Percentiles rank a stretch among this genome's conserved stretches.
phyloP scores from a whole-genome alignment of 2,888 invertebrate species.

The Drosophila lutescens region DNA sequence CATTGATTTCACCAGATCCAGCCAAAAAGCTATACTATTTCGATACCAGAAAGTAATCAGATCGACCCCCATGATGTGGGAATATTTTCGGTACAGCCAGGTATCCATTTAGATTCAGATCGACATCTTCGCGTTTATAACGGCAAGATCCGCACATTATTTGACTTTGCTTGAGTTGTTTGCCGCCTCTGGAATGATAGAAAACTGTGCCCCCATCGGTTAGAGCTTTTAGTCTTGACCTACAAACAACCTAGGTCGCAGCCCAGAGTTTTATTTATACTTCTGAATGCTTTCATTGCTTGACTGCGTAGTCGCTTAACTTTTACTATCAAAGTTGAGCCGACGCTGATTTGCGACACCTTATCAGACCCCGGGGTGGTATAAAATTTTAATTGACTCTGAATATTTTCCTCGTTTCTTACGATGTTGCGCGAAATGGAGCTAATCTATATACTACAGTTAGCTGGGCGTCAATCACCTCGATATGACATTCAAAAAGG shows the following conservation, averaged over 20 bases:
- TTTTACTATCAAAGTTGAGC: constrained; percentile 29
- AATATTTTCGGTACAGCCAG: background rate
- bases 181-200: constrained; percentile 23
- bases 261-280: constrained; percentile 4
- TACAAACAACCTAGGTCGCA: constrained; percentile 42
- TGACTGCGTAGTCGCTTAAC: constrained; percentile 15
- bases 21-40: background rate
- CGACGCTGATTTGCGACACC: constrained; percentile 28
- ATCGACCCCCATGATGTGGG: background rate
- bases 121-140: background rate
- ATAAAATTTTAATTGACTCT: constrained; percentile 42
- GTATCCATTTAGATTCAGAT: background rate
- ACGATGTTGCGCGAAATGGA: constrained; percentile 10
- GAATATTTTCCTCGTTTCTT: constrained; percentile 17
- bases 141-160: background rate
- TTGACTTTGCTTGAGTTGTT: constrained; percentile 20
- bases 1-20: background rate
- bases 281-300: background rate
- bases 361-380: constrained; percentile 43
- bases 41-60: background rate
- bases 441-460: constrained; percentile 33
- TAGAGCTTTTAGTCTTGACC: constrained; percentile 35
- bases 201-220: constrained; percentile 18
- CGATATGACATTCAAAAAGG: constrained; percentile 59
- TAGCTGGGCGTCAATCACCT: constrained; percentile 52